Evolutionary conservation across 2,888 invertebrate species (phyloP), one percentile per base, ranked within the genome.

Genomic region (Beris chalybata): DNA sequence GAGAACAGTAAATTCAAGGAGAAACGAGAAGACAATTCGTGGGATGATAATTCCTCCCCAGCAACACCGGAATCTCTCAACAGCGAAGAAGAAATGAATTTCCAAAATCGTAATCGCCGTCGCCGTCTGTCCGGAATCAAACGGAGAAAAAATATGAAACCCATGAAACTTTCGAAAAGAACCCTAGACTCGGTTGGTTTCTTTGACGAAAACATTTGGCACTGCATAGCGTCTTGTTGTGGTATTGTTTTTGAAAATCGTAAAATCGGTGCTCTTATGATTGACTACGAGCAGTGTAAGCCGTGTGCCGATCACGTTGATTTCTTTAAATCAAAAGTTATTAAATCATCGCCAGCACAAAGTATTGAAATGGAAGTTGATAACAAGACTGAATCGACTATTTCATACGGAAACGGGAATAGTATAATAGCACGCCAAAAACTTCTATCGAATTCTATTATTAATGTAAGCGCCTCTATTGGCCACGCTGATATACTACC

Each of bases 201-300:
- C 66, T 78, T 77, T 53, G 79, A 80, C 69, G 74, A 75, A 30
- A 72, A 74, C 3, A 73, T 77, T 66, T 76, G 81, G 74, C 67
- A 72, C 15, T 73, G 75, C 12, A 63, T 77, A 4, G 76, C 76
- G 63, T 74, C 77, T 0, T 81, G 81, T 69, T 81, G 81, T 69
- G 81, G 81, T 5, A 59, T 73, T 31, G 70, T 74, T 0, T 75
- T 74, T 64, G 75, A 76, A 67, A 75, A 75, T 67, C 61, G 70
- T 9, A 56, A 71, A 56, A 67, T 75, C 32, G 72, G 72, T 66
- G 73, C 77, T 50, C 69, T 79, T 44, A 74, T 81, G n/a, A 67
- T 81, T 7, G 76, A 81, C 71, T 61, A 73, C 4, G 73, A 75
- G 15, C 71, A 75, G 22, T 80, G 75, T 48, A 75, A 73, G 38